A percentile compares a stretch with the other conserved stretches of the same genome.
These are phyloP conservation scores for Dynastes hyllus DNA, from an alignment of 2,888 invertebrate genomes.

Conservation along the genomic window DNA sequence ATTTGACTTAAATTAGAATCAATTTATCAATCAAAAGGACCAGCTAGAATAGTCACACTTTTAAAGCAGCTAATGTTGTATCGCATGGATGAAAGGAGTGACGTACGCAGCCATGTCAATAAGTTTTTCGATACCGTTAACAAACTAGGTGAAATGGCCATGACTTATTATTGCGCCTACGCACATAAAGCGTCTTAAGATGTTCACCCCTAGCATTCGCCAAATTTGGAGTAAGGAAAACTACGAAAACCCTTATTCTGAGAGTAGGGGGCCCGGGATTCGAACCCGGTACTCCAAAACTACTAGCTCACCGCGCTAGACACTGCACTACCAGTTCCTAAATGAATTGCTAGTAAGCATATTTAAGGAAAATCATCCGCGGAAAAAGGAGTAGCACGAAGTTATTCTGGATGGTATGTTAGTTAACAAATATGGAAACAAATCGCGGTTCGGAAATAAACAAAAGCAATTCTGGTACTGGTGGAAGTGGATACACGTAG, in stretches of 20 bases:
- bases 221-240: no score
- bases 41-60: constrained; percentile 62
- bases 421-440: not conserved
- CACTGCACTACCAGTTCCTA: no score
- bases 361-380: constrained; percentile 59
- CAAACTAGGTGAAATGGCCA: constrained; percentile 63
- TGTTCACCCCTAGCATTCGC: no score
- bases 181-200: no score
- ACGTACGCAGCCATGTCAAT: constrained; percentile 63
- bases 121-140: constrained; percentile 65
- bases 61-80: constrained; percentile 65
- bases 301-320: constrained; percentile 50
- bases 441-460: not conserved
- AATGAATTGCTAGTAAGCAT: constrained; percentile 61
- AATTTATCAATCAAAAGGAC: constrained; percentile 62
- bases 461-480: not conserved
- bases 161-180: constrained; percentile 49
- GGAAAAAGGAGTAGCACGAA: not conserved
- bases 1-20: constrained; percentile 63
- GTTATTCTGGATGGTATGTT: not conserved
- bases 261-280: no score
- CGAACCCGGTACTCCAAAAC: constrained; percentile 50
- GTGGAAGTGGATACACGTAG: not conserved
- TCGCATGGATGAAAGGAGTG: constrained; percentile 62
- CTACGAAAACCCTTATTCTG: no score